Base-by-base conservation (phyloP, 2,797 vertebrate genomes). In the Sternotherus odoratus region DNA sequence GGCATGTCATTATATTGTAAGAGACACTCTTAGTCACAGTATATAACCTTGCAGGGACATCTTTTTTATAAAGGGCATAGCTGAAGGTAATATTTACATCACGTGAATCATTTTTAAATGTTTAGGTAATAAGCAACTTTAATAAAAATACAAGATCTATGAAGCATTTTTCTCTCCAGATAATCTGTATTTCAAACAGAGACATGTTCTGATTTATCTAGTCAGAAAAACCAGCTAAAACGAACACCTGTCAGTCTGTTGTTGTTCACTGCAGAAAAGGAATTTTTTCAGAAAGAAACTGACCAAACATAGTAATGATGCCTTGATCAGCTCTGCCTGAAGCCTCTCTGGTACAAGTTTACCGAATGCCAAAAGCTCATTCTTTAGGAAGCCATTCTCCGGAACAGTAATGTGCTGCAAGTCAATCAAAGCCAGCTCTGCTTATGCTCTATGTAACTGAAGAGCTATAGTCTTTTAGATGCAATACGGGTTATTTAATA, bases 141-240 rank as follows among this genome's bases (percentile, higher is more conserved):
- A 26, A 74, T 46, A 74, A 74, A 74, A 46, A 74, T 16, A 28
- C 24, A 46, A 74, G 43, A 16, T 4, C 11, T 46, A 26, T 28
- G 43, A 43, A 17, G 72, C 23, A 28, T 74, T 26, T 74, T 53
- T 79, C 56, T 46, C n/a, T 50, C 48, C 17, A 79, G 49, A 79
- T 46, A 77, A 77, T 50, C 43, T 77, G 13, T 33, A 39, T 16
- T 83, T 87, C n/a, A 57, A 51, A 39, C 56, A 75, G 12, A 56
- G n/a, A 23, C n/a, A 78, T 33, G 69, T 9, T 79, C 78, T 49
- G 69, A 75, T 12, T 93, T 86, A 75, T 51, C 33, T 53, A 56
- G 36, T 91, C 85, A 95, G 23, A 86, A 93, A 85, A 66, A 85
- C n/a, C 16, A 86, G 69, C 89, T 46, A 49, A 87, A 33, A 86